Base-by-base conservation (phyloP, 2,888 invertebrate genomes). In the Acleris laterana region DNA sequence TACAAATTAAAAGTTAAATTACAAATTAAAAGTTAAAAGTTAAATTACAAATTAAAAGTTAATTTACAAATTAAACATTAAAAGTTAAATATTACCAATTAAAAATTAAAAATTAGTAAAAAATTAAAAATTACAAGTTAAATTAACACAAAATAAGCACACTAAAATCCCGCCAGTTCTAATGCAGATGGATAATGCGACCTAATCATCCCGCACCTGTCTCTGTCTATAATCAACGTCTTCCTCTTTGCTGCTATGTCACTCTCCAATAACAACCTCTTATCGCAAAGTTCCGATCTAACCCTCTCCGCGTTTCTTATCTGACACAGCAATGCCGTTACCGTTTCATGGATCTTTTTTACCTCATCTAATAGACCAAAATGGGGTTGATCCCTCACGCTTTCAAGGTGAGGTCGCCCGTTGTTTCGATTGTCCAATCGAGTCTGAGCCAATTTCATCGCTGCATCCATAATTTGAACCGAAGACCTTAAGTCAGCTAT, bases 361-460 rank as follows among this genome's bases (percentile, higher is more conserved):
- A 96, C 96, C 86, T 97, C 97, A 55, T 96, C 95, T 38, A 96
- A 93, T 32, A 97, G 84, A 16, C 95, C 96, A 76, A 95, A 94
- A 85, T 98, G 98, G n/a, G 96, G 95, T 55, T 94, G 94, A 84
- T 98, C 98, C 62, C 97, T 94, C 70, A 97, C 97, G 77, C 95
- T 96, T 84, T 98, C 98, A 2, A 97, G 96, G 68, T 97, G 95
- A 3, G 96, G 96, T 49, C 98, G 93, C 82, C 93, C 93, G 68
- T 90, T 90, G 53, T 95, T 94, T 70, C 98, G 94, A 81, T 96
- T 96, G 77, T 97, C 95, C 67, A 98, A 93, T 68, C 98, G 94
- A 0, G 98, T 97, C 85, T 98, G 98, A 0, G 97, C 97, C 52
- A 97, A 95, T 84, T 98, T 98, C 95, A 98, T 95, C 2, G 97